These are phyloP conservation scores for Himalopsyche japonica DNA, from an alignment of 2,888 invertebrate genomes.

Conservation along the genomic window DNA sequence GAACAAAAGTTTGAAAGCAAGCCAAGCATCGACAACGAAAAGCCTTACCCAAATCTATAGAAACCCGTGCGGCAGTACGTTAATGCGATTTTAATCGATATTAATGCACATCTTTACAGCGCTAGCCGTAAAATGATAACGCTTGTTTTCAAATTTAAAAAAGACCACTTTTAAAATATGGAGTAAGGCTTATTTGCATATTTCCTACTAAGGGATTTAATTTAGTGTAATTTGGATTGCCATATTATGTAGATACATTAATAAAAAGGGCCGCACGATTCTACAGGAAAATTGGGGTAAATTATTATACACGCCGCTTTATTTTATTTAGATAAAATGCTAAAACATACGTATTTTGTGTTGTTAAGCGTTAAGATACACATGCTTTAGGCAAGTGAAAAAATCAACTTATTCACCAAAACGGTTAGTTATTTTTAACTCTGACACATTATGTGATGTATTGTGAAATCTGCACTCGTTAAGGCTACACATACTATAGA, in stretches of 20 bases:
- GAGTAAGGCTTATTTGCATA: background rate
- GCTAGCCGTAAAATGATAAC: background rate
- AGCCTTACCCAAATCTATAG: background rate
- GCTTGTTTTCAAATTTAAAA: background rate
- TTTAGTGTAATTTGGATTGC: background rate
- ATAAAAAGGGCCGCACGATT: background rate
- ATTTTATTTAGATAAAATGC: no score
- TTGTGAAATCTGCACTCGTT: no score
- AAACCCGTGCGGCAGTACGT: background rate
- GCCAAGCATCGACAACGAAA: background rate
- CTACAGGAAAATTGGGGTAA: background rate
- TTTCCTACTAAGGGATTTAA: background rate
- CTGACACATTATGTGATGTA: no score
- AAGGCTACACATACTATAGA: no score
- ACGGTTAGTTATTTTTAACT: no score
- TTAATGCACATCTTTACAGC: conserved; percentile 2
- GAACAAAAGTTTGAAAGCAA: conserved; percentile 4
- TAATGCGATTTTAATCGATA: conserved; percentile 18
- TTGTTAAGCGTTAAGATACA: no score
- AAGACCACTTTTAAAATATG: background rate
- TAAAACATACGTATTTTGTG: background rate
- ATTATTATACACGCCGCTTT: background rate
- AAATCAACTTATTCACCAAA: no score
- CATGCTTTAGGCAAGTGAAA: no score
- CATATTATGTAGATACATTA: background rate